Percentiles rank a stretch among this genome's conserved stretches.
Evolutionary conservation across 2,888 invertebrate genomes (phyloP).

Genomic region (Diaperis boleti): DNA sequence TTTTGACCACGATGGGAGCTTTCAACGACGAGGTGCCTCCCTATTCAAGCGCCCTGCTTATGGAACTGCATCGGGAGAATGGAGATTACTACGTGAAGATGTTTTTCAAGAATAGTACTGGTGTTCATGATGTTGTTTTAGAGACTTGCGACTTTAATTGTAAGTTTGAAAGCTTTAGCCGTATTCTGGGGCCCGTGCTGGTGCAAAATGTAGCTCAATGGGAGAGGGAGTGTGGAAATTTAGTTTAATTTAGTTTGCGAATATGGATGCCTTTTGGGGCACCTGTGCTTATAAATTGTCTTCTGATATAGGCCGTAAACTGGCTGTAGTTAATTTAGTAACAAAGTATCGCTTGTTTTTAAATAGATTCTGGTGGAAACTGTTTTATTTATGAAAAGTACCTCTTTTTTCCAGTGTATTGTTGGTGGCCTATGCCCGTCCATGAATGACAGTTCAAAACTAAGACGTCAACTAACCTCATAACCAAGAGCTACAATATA

Average conservation of each 20-base stretch:
- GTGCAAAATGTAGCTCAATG: background rate
- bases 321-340: too few species aligned
- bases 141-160: conserved; percentile 9
- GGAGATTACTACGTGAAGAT: conserved; percentile 31
- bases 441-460: conserved; percentile 1
- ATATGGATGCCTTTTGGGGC: too few species aligned
- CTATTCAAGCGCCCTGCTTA: conserved; percentile 36
- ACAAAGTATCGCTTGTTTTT: too few species aligned
- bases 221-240: conserved; percentile 16
- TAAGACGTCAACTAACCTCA: conserved; percentile 10
- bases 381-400: too few species aligned
- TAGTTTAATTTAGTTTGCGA: background rate
- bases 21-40: conserved; percentile 65
- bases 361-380: too few species aligned
- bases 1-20: conserved; percentile 76
- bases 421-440: background rate
- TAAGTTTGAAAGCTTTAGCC: conserved; percentile 3
- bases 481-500: conserved; percentile 14
- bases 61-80: conserved; percentile 32
- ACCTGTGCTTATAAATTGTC: too few species aligned
- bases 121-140: background rate
- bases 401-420: too few species aligned
- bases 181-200: conserved; percentile 2
- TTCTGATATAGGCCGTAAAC: too few species aligned
- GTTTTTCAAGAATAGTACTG: conserved; percentile 35